Evolutionary conservation across 2,888 invertebrate species (phyloP).

Genomic region (Mamestra brassicae): DNA sequence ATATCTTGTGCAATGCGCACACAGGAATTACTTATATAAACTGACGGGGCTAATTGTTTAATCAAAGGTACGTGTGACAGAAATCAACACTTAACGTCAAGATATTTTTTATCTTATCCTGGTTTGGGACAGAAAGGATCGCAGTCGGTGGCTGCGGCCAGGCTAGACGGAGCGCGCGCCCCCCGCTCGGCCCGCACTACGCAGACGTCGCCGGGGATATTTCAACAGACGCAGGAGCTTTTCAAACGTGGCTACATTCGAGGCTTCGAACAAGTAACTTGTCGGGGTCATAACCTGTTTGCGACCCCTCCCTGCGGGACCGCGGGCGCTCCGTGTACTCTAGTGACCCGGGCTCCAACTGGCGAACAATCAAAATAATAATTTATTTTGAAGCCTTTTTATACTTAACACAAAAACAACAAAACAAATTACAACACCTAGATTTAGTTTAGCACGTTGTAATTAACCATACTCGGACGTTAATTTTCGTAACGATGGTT

Average conservation of each 20-base stretch:
- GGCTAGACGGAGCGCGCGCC: constrained; percentile 68
- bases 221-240: constrained; percentile 75
- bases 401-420: background rate
- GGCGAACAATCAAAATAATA: constrained; percentile 77
- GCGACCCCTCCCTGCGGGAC: constrained; percentile 89
- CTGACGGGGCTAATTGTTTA: constrained; percentile 64
- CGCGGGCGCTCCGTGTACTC: constrained; percentile 83
- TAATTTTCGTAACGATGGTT: background rate
- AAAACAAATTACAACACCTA: background rate
- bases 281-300: constrained; percentile 91
- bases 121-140: constrained; percentile 85
- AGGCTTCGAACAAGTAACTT: constrained; percentile 89
- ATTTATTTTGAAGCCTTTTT: constrained; percentile 55
- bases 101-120: constrained; percentile 89
- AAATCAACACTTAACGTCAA: constrained; percentile 78
- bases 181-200: constrained; percentile 61
- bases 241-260: constrained; percentile 79
- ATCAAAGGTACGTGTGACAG: constrained; percentile 74
- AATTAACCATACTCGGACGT: background rate
- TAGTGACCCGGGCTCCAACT: constrained; percentile 82
- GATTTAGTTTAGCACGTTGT: background rate
- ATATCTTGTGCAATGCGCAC: constrained; percentile 7
- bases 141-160: constrained; percentile 78
- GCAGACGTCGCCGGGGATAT: constrained; percentile 66
- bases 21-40: constrained; percentile 19